Evolutionary conservation across 1,140 invertebrate genomes (phyloP).

Genomic region (Pygmarrhopalites habei): DNA sequence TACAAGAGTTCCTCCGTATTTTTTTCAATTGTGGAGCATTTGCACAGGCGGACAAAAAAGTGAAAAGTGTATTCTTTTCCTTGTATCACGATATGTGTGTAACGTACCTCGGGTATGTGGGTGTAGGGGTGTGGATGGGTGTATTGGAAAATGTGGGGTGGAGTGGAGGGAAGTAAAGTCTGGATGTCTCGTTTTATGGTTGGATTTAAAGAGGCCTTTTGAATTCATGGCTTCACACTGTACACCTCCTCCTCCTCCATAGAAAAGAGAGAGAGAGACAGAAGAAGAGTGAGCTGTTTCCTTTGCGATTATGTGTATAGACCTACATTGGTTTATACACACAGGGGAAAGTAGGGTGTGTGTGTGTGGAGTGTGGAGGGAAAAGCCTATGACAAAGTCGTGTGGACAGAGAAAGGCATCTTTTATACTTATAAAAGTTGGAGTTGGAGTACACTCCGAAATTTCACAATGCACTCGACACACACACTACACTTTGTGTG

Average conservation of each 20-base stretch:
- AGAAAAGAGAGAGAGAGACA: background rate
- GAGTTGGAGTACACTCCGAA: background rate
- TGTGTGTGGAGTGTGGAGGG: background rate
- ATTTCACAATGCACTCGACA: background rate
- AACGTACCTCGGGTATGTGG: background rate
- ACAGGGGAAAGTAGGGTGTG: background rate
- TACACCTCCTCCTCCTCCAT: background rate
- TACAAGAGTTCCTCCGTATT: no score
- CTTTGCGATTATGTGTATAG: background rate
- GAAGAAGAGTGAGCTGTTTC: background rate
- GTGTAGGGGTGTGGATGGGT: background rate
- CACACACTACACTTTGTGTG: background rate
- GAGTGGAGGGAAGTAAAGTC: background rate
- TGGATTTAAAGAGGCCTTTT: conserved; percentile 12
- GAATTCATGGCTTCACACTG: conserved; percentile 1
- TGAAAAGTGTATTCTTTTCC: background rate
- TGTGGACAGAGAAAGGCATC: background rate
- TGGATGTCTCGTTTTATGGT: background rate
- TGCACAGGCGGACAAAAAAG: background rate
- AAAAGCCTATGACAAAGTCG: background rate
- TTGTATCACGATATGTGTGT: background rate
- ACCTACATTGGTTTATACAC: background rate
- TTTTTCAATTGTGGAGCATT: background rate
- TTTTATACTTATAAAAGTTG: background rate
- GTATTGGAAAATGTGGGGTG: background rate